A percentile compares a stretch with the other conserved stretches of the same genome.
phyloP scores from a whole-genome alignment of 1,140 invertebrate genomes.

The Atta texana region DNA sequence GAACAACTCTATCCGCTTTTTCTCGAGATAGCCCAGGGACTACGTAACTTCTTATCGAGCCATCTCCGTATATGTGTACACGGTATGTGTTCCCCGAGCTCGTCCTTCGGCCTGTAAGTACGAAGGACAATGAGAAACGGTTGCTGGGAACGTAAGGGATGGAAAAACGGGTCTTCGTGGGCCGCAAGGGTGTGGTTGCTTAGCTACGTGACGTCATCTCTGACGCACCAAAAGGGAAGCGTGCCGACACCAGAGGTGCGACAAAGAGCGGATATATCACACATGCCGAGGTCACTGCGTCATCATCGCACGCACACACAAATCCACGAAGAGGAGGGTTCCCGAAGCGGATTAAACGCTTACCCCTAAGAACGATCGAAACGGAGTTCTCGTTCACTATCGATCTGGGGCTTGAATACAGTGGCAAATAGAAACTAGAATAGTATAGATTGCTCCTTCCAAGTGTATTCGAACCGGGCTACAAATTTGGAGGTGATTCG shows the following conservation, averaged over 20 bases:
- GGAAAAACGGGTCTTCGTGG: slow-evolving; percentile 69
- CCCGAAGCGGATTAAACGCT: slow-evolving; percentile 29
- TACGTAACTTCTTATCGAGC: slow-evolving; percentile 48
- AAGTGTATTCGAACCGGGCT: not conserved
- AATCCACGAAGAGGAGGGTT: slow-evolving; percentile 38
- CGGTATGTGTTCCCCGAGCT: not conserved
- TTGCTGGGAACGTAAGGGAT: slow-evolving; percentile 57
- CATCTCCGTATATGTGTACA: not conserved
- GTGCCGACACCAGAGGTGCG: slow-evolving; percentile 38
- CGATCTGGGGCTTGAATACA: not conserved
- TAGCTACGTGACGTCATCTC: slow-evolving; percentile 79
- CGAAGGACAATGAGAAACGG: slow-evolving; percentile 56
- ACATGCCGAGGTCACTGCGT: slow-evolving; percentile 68
- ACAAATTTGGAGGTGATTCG: slow-evolving; percentile 9
- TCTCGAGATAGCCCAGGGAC: slow-evolving; percentile 19
- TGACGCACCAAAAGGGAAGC: slow-evolving; percentile 73
- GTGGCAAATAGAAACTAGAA: not conserved
- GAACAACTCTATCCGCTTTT: not conserved
- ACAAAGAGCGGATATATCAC: slow-evolving; percentile 57
- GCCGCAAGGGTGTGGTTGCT: slow-evolving; percentile 77
- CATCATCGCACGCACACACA: slow-evolving; percentile 62
- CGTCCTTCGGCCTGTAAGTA: slow-evolving; percentile 31
- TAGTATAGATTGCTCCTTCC: slow-evolving; percentile 2
- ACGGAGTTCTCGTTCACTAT: not conserved
- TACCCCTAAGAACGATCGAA: not conserved